Evolutionary conservation across 2,888 invertebrate species (phyloP), one percentile per base, ranked within the genome.

Genomic region (Cryptocheilus praepositus): DNA sequence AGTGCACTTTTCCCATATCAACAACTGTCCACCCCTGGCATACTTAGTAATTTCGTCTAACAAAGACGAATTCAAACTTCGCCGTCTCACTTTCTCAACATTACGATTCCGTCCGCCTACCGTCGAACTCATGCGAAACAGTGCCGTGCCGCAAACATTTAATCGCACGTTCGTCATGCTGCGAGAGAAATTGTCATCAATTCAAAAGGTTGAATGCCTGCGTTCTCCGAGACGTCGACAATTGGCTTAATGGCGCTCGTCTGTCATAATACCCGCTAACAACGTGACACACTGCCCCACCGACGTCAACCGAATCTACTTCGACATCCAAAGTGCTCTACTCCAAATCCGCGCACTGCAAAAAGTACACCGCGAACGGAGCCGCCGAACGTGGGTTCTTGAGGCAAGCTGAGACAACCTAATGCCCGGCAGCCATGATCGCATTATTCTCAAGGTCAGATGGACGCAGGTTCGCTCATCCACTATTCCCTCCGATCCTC

Each of bases 241-340:
- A 13, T 62, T 56, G 56, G 53, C 51, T 59, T 52, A 58, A 68
- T 45, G 52, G 61, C 45, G 58, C n/a, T 22, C 58, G 54, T 64
- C 63, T 21, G 25, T 45, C 55, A 46, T 58, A 43, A 61, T 64
- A 67, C 64, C 55, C 56, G 21, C 58, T 45, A 18, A 58, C 25
- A 43, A 45, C 58, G 58, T 58, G 58, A 58, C 58, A 58, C 43
- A 43, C 21, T 58, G 21, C 21, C 58, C 58, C 58, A 58, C 28
- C 55, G 55, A 55, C 55, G 36, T 55, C 55, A 15, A 15, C 18
- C 43, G 11, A 46, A 44, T 45, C 19, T 43, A 16, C 13, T 36
- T 36, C 36, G 36, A 7, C 36, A 7, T 11, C 11, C 36, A 1
- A 36, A 11, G 11, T 1, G 7, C 36, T 1, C 25, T 25, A 25